Conservation (phyloP, 1,140 invertebrate genomes). For the Chironomus striatipennis region DNA sequence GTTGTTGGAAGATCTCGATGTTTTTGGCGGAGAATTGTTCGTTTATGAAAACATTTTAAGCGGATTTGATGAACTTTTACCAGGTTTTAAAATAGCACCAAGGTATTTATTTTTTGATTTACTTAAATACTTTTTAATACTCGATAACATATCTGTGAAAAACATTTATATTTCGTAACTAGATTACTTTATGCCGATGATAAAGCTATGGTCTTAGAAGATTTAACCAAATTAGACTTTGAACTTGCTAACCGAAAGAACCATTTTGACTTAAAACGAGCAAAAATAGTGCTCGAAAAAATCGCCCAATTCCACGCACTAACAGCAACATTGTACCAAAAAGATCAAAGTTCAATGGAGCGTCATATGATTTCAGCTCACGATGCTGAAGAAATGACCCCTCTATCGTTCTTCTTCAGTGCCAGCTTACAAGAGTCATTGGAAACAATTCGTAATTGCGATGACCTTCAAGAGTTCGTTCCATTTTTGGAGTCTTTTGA, state of each 20-base stretch:
- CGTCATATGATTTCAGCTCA: slow-evolving; percentile 26
- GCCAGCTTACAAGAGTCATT: slow-evolving; percentile 28
- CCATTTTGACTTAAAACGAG: slow-evolving; percentile 46
- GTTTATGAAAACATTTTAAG: neutral
- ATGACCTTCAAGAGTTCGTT: slow-evolving; percentile 38
- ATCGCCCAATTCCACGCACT: slow-evolving; percentile 47
- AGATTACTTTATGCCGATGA: slow-evolving; percentile 30
- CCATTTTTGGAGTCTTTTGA: slow-evolving; percentile 40
- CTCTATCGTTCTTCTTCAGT: slow-evolving; percentile 26
- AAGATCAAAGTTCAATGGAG: slow-evolving; percentile 37
- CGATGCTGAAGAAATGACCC: slow-evolving; percentile 26
- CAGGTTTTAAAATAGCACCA: neutral
- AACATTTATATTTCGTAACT: neutral
- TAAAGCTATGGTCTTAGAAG: slow-evolving; percentile 44
- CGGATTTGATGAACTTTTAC: neutral
- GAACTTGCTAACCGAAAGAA: slow-evolving; percentile 42
- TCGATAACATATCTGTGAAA: neutral
- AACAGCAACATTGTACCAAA: slow-evolving; percentile 43
- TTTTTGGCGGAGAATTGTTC: neutral
- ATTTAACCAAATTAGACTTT: slow-evolving; percentile 45
- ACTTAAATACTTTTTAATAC: neutral
- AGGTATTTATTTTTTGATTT: neutral
- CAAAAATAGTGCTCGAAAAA: slow-evolving; percentile 41
- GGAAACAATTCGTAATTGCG: slow-evolving; percentile 30
- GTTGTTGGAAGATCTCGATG: neutral